Evolutionary conservation across 1,140 invertebrate species (phyloP).

Genomic region (Phenacoccus solenopsis): DNA sequence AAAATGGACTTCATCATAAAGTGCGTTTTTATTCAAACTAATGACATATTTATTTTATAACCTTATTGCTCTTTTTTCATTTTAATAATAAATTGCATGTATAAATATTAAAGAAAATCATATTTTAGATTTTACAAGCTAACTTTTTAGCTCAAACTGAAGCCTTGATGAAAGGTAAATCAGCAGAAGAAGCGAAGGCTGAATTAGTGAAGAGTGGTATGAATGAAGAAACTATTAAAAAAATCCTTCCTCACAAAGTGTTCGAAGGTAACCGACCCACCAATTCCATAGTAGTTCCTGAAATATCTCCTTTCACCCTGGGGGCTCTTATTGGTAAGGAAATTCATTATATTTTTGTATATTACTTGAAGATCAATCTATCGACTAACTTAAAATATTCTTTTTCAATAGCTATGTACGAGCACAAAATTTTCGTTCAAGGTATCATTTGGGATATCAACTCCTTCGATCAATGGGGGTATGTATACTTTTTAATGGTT

Average conservation of each 20-base stretch:
- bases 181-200: conserved; percentile 52
- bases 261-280: conserved; percentile 96
- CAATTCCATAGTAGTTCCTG: conserved; percentile 91
- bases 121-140: conserved; percentile 71
- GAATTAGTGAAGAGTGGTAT: conserved; percentile 63
- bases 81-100: too few species aligned
- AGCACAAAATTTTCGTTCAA: conserved; percentile 98
- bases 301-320: conserved; percentile 85
- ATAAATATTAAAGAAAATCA: too few species aligned
- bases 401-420: conserved; percentile 70
- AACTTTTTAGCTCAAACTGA: conserved; percentile 99
- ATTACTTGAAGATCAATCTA: neutral
- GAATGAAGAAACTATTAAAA: conserved; percentile 53
- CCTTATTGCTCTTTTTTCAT: too few species aligned
- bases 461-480: conserved; percentile 99
- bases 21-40: conserved; percentile 33
- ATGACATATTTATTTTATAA: too few species aligned
- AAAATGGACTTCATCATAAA: conserved; percentile 54
- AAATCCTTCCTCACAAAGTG: conserved; percentile 88
- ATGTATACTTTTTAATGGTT: conserved; percentile 31
- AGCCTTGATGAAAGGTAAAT: conserved; percentile 88
- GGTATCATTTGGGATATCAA: conserved; percentile 99
- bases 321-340: conserved; percentile 84
- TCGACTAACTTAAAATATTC: conserved; percentile 21
- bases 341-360: conserved; percentile 13